Conservation (phyloP, 2,888 invertebrate genomes). For the Alsophila aescularia region DNA sequence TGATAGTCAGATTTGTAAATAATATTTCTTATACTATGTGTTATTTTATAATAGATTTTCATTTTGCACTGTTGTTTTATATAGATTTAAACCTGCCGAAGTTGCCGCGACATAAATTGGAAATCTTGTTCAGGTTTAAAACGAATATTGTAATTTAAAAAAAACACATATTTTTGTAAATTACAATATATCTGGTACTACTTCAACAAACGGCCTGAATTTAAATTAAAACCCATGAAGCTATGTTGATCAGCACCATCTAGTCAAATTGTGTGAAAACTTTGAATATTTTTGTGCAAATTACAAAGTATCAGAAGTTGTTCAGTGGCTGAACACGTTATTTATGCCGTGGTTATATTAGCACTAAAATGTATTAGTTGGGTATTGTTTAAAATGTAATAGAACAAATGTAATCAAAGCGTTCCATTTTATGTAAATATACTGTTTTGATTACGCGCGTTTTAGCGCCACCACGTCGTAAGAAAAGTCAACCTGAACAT, state of each 20-base stretch:
- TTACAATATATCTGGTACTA: too few species aligned
- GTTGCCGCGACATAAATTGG: too few species aligned
- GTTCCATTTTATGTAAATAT: slow-evolving; percentile 20
- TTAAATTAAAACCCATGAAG: too few species aligned
- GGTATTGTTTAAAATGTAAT: slow-evolving; percentile 37
- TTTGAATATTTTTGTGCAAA: too few species aligned
- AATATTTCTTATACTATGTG: slow-evolving; percentile 1
- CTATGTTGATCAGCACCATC: too few species aligned
- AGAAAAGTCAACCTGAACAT: neutral
- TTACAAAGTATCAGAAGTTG: too few species aligned
- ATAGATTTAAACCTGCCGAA: too few species aligned
- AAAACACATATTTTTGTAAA: too few species aligned
- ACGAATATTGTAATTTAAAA: too few species aligned
- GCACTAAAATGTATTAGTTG: slow-evolving; percentile 23
- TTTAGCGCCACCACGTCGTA: neutral
- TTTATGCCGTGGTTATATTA: slow-evolving; percentile 11
- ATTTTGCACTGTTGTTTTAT: neutral
- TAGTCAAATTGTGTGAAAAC: too few species aligned
- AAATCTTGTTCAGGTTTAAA: too few species aligned
- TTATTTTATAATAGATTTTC: neutral
- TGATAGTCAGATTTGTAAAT: slow-evolving; percentile 3
- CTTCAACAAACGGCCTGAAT: too few species aligned
- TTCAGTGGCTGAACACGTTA: neutral
- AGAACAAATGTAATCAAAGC: slow-evolving; percentile 28
- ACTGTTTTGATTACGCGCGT: neutral